Percentiles rank a stretch among this genome's conserved stretches.
Conservation (phyloP, 2,113 vertebrate species). For the Barbus barbus region DNA sequence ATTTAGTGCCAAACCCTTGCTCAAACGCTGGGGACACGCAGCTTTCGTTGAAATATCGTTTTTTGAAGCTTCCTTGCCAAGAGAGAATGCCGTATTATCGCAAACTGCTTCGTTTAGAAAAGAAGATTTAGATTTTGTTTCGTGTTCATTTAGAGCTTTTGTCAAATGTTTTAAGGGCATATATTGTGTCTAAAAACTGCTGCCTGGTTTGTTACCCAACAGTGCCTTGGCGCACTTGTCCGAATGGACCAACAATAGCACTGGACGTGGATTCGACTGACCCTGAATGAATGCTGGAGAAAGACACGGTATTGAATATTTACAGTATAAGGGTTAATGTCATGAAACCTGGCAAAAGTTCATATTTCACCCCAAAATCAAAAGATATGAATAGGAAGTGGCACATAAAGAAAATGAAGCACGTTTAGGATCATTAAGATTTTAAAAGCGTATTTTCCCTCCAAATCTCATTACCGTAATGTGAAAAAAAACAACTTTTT, state of each 20-base stretch:
- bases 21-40: not conserved
- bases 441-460: not conserved
- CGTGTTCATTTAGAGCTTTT: constrained; percentile 59
- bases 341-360: not conserved
- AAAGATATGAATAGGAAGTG: not conserved
- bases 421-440: not conserved
- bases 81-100: constrained; percentile 5
- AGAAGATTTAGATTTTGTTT: constrained; percentile 46
- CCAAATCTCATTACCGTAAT: not conserved
- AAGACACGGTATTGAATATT: not conserved
- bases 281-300: constrained; percentile 12
- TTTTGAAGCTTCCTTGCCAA: not conserved
- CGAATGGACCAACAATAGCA: constrained; percentile 31
- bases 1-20: constrained; percentile 27
- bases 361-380: constrained; percentile 10
- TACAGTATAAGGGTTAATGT: not conserved
- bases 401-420: not conserved
- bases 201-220: constrained; percentile 69
- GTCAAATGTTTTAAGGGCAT: constrained; percentile 55
- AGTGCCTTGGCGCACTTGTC: constrained; percentile 76
- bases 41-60: not conserved
- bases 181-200: constrained; percentile 53
- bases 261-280: constrained; percentile 22
- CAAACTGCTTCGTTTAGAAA: constrained; percentile 46
- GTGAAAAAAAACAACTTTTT: not conserved